These are phyloP conservation scores for Onychomys torridus DNA, from an alignment of 2,797 vertebrate species.

Conservation along the genomic window DNA sequence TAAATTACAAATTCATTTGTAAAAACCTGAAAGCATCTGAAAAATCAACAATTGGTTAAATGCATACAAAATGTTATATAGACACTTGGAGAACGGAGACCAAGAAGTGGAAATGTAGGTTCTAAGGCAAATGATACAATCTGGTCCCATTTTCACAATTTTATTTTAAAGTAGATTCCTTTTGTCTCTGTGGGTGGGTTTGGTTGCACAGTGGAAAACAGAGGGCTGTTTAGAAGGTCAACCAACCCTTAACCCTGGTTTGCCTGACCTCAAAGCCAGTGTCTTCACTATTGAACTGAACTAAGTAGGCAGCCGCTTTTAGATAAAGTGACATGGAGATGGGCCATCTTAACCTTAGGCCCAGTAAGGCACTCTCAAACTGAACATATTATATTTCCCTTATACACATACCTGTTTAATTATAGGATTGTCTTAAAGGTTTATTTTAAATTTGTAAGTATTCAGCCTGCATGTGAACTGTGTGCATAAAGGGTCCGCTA, in stretches of 20 bases:
- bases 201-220: conserved; percentile 1
- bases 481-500: too few relatives aligned
- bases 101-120: neutral
- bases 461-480: neutral
- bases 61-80: neutral
- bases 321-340: neutral
- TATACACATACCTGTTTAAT: neutral
- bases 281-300: neutral
- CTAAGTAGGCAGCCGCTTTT: neutral
- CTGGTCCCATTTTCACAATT: neutral
- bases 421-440: neutral
- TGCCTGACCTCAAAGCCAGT: neutral
- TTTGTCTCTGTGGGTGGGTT: neutral
- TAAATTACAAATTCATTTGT: neutral
- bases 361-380: neutral
- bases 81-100: neutral
- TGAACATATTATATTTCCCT: neutral
- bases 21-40: neutral
- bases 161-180: neutral
- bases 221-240: neutral
- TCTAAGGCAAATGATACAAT: neutral
- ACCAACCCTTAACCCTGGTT: neutral
- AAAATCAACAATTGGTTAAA: neutral
- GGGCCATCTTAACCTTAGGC: neutral
- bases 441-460: neutral